phyloP scores from a whole-genome alignment of 2,113 vertebrate species.

The Eulemur rufifrons region DNA sequence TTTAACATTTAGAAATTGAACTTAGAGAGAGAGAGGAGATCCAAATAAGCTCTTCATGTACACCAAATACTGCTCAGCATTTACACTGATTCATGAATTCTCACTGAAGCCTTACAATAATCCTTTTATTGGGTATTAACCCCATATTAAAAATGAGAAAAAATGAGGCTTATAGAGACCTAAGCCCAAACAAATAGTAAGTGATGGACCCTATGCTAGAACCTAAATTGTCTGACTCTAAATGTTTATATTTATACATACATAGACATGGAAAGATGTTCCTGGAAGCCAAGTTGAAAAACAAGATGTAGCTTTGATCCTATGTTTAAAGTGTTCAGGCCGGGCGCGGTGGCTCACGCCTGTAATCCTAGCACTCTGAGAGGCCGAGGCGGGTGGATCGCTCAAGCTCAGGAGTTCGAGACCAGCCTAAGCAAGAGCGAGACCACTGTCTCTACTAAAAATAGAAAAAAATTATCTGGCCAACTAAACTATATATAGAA shows the following conservation, averaged over 20 bases:
- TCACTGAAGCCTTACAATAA: not conserved
- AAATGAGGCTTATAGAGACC: not conserved
- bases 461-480: too few relatives aligned
- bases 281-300: not conserved
- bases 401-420: too few relatives aligned
- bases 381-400: too few relatives aligned
- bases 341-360: too few relatives aligned
- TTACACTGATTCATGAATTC: not conserved
- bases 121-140: not conserved
- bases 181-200: not conserved
- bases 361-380: too few relatives aligned
- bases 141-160: not conserved
- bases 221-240: not conserved
- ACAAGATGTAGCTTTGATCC: not conserved
- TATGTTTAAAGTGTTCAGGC: not conserved
- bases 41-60: not conserved
- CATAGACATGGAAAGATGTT: not conserved
- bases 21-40: not conserved
- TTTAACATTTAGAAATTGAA: not conserved
- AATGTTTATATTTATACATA: not conserved
- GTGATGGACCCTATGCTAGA: not conserved
- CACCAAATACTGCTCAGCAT: not conserved
- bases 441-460: too few relatives aligned
- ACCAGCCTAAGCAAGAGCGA: too few relatives aligned
- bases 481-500: too few relatives aligned